These are phyloP conservation scores for Galaxea fascicularis DNA, from an alignment of 92 coral and sea anemone species.

Conservation along the genomic window DNA sequence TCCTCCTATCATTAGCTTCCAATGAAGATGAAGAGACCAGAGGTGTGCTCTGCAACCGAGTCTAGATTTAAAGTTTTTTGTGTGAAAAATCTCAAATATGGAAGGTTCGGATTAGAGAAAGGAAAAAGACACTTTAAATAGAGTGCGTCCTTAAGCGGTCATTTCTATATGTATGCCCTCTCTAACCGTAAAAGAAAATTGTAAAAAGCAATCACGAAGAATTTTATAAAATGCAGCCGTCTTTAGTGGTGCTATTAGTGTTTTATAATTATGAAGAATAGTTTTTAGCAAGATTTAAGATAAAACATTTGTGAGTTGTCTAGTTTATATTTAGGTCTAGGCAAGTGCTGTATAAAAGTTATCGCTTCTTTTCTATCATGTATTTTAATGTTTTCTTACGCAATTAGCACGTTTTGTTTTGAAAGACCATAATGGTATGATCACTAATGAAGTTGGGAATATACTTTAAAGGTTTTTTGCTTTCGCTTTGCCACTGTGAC, in stretches of 20 bases:
- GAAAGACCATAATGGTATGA: slow-evolving; percentile 33
- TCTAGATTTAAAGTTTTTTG: not conserved
- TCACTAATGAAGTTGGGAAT: slow-evolving; percentile 47
- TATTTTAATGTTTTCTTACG: slow-evolving; percentile 29
- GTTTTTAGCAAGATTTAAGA: not conserved
- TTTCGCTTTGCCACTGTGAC: slow-evolving; percentile 15
- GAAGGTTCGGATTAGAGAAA: not conserved
- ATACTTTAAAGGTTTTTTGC: slow-evolving; percentile 30
- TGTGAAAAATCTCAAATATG: not conserved
- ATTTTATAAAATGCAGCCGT: slow-evolving; percentile 9
- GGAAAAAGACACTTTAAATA: not conserved
- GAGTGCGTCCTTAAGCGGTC: slow-evolving; percentile 5
- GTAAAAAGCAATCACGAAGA: slow-evolving; percentile 15
- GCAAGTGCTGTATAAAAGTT: not conserved
- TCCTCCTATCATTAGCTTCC: slow-evolving; percentile 80
- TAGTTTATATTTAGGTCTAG: slow-evolving; percentile 14
- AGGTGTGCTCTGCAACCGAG: not conserved
- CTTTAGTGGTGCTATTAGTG: slow-evolving; percentile 13
- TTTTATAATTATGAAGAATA: slow-evolving; percentile 9
- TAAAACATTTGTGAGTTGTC: slow-evolving; percentile 3
- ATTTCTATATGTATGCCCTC: not conserved
- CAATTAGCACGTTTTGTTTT: slow-evolving; percentile 48
- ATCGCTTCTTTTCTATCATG: slow-evolving; percentile 10
- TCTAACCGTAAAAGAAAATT: not conserved
- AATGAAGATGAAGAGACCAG: not conserved